Evolutionary conservation across 2,797 vertebrate species (phyloP).

Genomic region (Phylloscopus collybita): DNA sequence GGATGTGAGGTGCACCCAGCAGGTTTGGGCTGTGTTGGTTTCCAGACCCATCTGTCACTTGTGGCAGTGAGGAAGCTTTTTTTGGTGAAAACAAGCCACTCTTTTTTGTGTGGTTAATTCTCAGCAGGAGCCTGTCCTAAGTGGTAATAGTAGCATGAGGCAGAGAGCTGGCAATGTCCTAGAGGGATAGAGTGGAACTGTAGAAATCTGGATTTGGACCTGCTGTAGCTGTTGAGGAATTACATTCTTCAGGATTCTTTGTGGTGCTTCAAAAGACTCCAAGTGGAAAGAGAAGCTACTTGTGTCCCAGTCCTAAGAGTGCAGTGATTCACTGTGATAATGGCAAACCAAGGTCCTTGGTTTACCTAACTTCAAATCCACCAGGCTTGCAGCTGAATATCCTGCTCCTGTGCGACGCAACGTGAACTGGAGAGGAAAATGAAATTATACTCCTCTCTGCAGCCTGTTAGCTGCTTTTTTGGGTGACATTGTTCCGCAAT

Average conservation of each 20-base stretch:
- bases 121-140: neutral
- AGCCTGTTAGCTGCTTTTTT: neutral
- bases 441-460: accelerated
- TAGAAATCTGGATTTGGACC: neutral
- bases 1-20: neutral
- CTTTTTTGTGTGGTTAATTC: neutral
- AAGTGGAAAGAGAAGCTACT: neutral
- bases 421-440: neutral
- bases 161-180: neutral
- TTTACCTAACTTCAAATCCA: neutral
- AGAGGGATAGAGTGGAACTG: neutral
- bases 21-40: neutral
- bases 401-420: neutral
- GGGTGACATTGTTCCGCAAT: neutral
- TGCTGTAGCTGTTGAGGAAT: neutral
- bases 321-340: neutral
- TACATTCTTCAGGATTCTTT: neutral
- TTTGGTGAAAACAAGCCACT: neutral
- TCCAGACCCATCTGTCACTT: neutral
- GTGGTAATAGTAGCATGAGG: accelerated
- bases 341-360: neutral
- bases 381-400: neutral
- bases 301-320: neutral
- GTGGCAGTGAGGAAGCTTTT: neutral
- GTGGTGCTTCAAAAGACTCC: neutral